Evolutionary conservation across 2,797 vertebrate species (phyloP), one percentile per base, ranked within the genome.

Genomic region (Forpus xanthops): DNA sequence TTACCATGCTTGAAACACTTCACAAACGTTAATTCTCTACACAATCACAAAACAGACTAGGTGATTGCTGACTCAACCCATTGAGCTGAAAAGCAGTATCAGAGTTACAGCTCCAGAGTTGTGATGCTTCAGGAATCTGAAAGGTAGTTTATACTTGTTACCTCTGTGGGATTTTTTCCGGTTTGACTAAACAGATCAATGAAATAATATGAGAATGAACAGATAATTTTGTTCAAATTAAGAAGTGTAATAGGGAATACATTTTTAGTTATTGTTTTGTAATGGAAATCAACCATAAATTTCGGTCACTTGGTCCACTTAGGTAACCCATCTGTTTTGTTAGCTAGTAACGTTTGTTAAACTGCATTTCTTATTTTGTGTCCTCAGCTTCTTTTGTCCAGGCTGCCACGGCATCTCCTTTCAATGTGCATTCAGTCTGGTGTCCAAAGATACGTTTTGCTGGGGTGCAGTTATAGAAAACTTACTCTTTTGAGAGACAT

Each of bases 1-100:
- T 73, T 85, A 18, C 50, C 89, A 53, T 80, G 73, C 61, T 77
- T 45, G 31, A 45, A 93, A 73, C 27, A 25, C 18, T 86, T 76
- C 44, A 30, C 33, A 45, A 62, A 37, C 8, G 0, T 78, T 37
- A 56, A 49, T 60, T 85, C 47, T 71, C 30, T 66, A 2, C 28
- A 4, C 15, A 4, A n/a, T 83, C 28, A 27, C 16, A 41, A 50
- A 76, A n/a, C 30, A 65, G 55, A 33, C 21, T 6, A 55, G 53
- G n/a, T 2, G 1, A 77, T 77, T 65, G 24, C 50, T 81, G 49
- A 35, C n/a, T 81, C n/a, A 65, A 31, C 58, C 17, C 35, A 6
- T 12, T 62, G 39, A 58, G 30, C 53, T 77, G 49, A 50, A 92
- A 90, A 62, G 39, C 66, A 39, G 11, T 33, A 31, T 79, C 37